Percentiles rank a stretch among this genome's conserved stretches.
Evolutionary conservation across 2,113 vertebrate species (phyloP).

Genomic region (Actenoides hombroni): DNA sequence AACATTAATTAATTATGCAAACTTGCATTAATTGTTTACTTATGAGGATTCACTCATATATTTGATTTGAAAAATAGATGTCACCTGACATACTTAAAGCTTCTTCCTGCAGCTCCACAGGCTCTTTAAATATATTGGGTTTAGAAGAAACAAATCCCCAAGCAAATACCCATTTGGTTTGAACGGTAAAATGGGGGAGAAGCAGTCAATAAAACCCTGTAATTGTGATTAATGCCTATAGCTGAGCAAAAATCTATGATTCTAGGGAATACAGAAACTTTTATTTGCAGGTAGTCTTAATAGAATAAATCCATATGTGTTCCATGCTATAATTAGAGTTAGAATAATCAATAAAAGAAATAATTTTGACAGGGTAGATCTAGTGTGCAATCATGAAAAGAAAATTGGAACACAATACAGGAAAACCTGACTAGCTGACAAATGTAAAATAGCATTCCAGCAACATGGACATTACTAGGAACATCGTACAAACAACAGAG

Average conservation of each 20-base stretch:
- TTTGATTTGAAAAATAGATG: conserved; percentile 7
- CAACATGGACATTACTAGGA: neutral
- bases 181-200: neutral
- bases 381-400: neutral
- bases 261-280: neutral
- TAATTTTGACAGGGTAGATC: neutral
- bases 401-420: neutral
- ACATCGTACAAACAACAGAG: neutral
- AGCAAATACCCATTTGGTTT: neutral
- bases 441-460: neutral
- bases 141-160: neutral
- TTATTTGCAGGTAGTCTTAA: neutral
- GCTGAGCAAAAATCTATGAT: neutral
- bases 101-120: neutral
- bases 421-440: neutral
- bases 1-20: neutral
- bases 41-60: neutral
- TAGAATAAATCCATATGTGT: neutral
- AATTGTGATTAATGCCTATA: conserved; percentile 28
- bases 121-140: neutral
- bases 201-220: neutral
- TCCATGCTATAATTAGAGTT: neutral
- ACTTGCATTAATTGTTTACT: neutral
- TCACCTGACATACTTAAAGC: neutral
- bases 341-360: neutral